phyloP scores from a whole-genome alignment of 2,113 vertebrate species.

The Myotis brandtii region DNA sequence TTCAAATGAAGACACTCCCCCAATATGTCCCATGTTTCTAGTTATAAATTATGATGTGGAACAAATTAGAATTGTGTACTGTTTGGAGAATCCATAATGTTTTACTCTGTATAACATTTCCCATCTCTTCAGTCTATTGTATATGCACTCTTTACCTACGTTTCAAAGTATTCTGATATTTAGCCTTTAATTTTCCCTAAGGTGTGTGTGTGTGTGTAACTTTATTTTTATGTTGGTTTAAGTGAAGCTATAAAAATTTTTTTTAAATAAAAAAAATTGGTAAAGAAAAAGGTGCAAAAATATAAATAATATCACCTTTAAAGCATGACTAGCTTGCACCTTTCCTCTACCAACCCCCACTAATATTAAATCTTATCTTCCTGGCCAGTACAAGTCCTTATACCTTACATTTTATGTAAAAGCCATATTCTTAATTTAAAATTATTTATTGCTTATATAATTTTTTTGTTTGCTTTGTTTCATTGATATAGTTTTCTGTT shows the following conservation, averaged over 20 bases:
- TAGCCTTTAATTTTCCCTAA: not conserved
- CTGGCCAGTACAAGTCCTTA: not conserved
- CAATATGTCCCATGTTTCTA: not conserved
- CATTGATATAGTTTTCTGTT: not conserved
- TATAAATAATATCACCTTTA: not conserved
- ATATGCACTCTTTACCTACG: not conserved
- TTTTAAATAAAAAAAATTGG: not conserved
- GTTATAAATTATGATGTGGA: not conserved
- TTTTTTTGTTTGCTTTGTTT: conserved; percentile 25
- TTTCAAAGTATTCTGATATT: conserved; percentile 31
- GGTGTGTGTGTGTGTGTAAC: not conserved
- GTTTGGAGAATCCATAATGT: not conserved
- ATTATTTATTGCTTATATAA: not conserved
- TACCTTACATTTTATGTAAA: not conserved
- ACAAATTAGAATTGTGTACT: not conserved
- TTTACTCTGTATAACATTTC: not conserved
- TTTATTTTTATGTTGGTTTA: conserved; percentile 4
- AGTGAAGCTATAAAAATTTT: not conserved
- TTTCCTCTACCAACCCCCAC: not conserved
- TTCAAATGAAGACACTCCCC: not conserved
- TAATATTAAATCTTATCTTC: not conserved
- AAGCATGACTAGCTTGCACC: not conserved
- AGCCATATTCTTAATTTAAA: not conserved
- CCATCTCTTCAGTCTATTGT: not conserved
- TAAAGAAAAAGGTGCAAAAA: not conserved